These are phyloP conservation scores for Agelastica alni DNA, from an alignment of 2,888 invertebrate species.

Conservation along the genomic window DNA sequence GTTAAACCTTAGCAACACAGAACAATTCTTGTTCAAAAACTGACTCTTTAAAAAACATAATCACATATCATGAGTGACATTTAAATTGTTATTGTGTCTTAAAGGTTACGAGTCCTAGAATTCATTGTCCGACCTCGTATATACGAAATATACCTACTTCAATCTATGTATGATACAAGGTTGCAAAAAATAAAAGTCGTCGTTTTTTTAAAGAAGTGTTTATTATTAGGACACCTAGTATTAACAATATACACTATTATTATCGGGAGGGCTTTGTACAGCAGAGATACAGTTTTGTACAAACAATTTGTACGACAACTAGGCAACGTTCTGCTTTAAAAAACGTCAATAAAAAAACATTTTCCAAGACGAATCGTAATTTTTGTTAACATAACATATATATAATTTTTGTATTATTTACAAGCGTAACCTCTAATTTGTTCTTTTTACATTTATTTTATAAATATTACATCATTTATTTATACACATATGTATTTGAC, in stretches of 20 bases:
- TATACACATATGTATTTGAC: constrained; percentile 4
- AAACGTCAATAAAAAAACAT: constrained; percentile 3
- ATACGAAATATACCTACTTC: too few relatives aligned
- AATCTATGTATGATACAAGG: too few relatives aligned
- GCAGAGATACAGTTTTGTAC: constrained; percentile 46
- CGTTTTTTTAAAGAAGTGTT: constrained; percentile 51
- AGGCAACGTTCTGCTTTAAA: constrained; percentile 30
- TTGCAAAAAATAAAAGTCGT: too few relatives aligned
- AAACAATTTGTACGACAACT: constrained; percentile 43
- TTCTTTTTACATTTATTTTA: constrained; percentile 42
- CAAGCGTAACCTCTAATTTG: constrained; percentile 33
- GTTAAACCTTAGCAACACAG: too few relatives aligned
- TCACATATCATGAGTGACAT: too few relatives aligned
- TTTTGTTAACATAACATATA: constrained; percentile 30
- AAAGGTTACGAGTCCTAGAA: too few relatives aligned
- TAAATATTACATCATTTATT: constrained; percentile 39
- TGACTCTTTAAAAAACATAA: too few relatives aligned
- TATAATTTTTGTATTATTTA: constrained; percentile 38
- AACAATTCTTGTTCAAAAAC: too few relatives aligned
- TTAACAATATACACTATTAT: constrained; percentile 56
- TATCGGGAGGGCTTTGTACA: constrained; percentile 49
- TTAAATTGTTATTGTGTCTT: too few relatives aligned
- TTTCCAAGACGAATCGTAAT: constrained; percentile 9
- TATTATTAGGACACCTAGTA: constrained; percentile 55
- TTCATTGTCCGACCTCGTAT: too few relatives aligned